phyloP scores from a whole-genome alignment of 2,797 vertebrate species.

The Sebastes taczanowskii region DNA sequence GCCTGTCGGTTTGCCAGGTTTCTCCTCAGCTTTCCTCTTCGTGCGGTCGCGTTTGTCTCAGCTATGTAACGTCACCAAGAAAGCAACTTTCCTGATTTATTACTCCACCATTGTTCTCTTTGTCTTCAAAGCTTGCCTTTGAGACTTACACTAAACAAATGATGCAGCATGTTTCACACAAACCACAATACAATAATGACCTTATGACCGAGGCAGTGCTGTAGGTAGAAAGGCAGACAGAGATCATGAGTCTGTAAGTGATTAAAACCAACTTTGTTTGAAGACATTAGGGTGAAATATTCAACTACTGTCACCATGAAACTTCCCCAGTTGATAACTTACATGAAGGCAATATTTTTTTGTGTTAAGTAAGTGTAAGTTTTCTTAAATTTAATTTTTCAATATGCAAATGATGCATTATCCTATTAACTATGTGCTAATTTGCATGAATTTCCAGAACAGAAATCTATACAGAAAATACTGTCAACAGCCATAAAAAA shows the following conservation, averaged over 20 bases:
- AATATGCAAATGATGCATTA: too few species aligned
- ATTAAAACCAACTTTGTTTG: slow-evolving; percentile 7
- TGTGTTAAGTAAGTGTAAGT: too few species aligned
- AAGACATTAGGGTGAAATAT: too few species aligned
- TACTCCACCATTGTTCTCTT: slow-evolving; percentile 59
- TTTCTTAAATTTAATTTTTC: too few species aligned
- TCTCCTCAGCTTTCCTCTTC: slow-evolving; percentile 22
- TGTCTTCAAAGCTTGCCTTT: slow-evolving; percentile 71
- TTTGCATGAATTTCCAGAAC: too few species aligned
- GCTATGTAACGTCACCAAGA: slow-evolving; percentile 33
- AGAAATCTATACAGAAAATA: too few species aligned
- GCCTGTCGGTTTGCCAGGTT: slow-evolving; percentile 25
- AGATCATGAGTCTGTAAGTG: background rate
- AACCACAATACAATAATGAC: slow-evolving; percentile 26
- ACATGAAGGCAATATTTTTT: too few species aligned
- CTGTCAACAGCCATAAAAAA: too few species aligned
- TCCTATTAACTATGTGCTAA: too few species aligned
- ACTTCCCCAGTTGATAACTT: too few species aligned
- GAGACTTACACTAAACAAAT: slow-evolving; percentile 50
- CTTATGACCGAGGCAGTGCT: slow-evolving; percentile 4
- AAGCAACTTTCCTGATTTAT: slow-evolving; percentile 61
- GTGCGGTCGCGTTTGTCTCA: background rate
- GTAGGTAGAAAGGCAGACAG: background rate
- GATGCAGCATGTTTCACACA: slow-evolving; percentile 35
- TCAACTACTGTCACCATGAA: too few species aligned